Percentiles rank a stretch among this genome's conserved stretches.
phyloP scores from a whole-genome alignment of 2,113 vertebrate species.

The Colistium nudipinnis region DNA sequence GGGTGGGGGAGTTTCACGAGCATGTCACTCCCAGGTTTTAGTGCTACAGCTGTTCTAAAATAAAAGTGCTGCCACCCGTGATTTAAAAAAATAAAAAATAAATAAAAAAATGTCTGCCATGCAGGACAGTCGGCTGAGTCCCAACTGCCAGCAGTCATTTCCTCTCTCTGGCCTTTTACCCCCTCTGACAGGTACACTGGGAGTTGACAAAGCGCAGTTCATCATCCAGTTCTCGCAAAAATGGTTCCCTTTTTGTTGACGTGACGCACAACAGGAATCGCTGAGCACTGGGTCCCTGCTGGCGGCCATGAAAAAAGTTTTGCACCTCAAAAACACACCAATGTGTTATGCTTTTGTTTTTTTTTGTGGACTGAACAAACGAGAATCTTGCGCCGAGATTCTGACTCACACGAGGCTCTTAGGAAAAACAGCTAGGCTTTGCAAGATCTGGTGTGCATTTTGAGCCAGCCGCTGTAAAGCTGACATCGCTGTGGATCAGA shows the following conservation, averaged over 20 bases:
- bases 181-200: conserved; percentile 41
- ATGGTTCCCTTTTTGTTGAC: background rate
- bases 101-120: conserved; percentile 28
- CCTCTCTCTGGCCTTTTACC: conserved; percentile 25
- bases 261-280: background rate
- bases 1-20: background rate
- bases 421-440: no score
- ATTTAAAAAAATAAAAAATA: conserved; percentile 44
- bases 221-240: conserved; percentile 20
- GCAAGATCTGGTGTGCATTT: background rate
- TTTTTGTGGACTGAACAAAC: no score
- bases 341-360: no score
- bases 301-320: background rate
- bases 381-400: no score
- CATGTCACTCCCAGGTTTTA: conserved; percentile 58
- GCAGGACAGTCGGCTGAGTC: conserved; percentile 45
- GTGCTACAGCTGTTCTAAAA: conserved; percentile 32
- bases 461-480: background rate
- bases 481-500: background rate
- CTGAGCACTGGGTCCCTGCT: background rate
- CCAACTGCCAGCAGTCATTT: conserved; percentile 49
- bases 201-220: conserved; percentile 18
- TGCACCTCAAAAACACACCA: no score
- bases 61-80: conserved; percentile 60
- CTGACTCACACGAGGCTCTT: no score